Evolutionary conservation across 2,113 vertebrate species (phyloP).

Genomic region (Proteles cristata): DNA sequence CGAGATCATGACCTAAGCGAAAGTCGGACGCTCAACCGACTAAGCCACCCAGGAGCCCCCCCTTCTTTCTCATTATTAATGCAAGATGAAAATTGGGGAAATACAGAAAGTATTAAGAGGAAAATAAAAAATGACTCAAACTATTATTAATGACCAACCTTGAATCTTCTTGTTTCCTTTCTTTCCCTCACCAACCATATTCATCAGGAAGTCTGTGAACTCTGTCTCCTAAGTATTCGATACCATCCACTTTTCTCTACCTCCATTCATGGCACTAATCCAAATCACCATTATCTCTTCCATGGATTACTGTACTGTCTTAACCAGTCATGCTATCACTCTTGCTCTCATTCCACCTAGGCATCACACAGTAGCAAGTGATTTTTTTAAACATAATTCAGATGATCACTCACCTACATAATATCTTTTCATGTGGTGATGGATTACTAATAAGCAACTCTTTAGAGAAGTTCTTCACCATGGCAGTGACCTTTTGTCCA

Average conservation of each 20-base stretch:
- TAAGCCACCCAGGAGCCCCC: no score
- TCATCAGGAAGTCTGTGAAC: not conserved
- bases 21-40: no score
- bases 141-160: not conserved
- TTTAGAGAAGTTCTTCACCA: not conserved
- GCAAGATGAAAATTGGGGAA: not conserved
- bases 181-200: not conserved
- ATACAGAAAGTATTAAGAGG: not conserved
- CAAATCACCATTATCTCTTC: not conserved
- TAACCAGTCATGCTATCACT: not conserved
- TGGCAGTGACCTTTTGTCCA: not conserved
- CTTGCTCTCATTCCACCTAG: not conserved
- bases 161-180: not conserved
- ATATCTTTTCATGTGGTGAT: not conserved
- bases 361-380: not conserved
- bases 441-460: not conserved
- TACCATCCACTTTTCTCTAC: not conserved
- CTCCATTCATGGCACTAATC: not conserved
- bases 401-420: not conserved
- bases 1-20: no score
- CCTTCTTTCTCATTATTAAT: not conserved
- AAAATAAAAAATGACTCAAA: not conserved
- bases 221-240: not conserved
- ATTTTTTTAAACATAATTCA: not conserved
- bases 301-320: not conserved